Evolutionary conservation across 2,797 vertebrate species (phyloP).

Genomic region (Silurus aristotelis): DNA sequence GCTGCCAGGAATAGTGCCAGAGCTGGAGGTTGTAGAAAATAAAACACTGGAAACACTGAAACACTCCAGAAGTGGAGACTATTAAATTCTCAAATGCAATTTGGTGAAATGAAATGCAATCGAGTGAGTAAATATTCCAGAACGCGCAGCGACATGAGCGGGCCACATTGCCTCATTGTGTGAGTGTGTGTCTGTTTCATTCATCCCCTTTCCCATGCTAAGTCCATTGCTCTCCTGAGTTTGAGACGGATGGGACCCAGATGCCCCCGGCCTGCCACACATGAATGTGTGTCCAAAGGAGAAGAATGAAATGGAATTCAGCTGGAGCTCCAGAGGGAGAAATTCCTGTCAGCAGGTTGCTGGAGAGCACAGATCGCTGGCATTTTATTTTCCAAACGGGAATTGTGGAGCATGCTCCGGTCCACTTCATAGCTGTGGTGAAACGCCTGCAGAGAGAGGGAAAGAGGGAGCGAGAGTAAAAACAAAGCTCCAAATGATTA

Average conservation of each 20-base stretch:
- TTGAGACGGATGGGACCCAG: conserved; percentile 38
- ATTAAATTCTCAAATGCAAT: conserved; percentile 8
- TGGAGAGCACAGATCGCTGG: conserved; percentile 20
- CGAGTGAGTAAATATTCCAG: background rate
- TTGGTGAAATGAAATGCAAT: conserved; percentile 9
- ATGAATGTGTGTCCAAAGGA: conserved; percentile 37
- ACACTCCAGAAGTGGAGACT: background rate
- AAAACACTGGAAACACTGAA: no score
- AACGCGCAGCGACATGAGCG: background rate
- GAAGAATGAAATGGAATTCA: conserved; percentile 39
- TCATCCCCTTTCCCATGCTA: conserved; percentile 12
- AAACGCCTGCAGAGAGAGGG: background rate
- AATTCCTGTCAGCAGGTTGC: conserved; percentile 42
- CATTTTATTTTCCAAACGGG: conserved; percentile 37
- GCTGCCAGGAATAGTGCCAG: background rate
- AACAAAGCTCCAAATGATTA: conserved; percentile 27
- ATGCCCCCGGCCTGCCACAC: conserved; percentile 29
- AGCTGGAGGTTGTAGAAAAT: background rate
- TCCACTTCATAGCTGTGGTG: background rate
- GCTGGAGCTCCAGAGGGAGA: conserved; percentile 24
- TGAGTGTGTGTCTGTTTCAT: conserved; percentile 3
- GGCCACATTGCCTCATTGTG: background rate
- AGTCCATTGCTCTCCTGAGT: conserved; percentile 26
- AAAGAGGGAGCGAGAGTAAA: background rate
- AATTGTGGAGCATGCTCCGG: conserved; percentile 13